Evolutionary conservation across 92 coral and sea anemone species (phyloP).

Genomic region (Actinostola sp.): DNA sequence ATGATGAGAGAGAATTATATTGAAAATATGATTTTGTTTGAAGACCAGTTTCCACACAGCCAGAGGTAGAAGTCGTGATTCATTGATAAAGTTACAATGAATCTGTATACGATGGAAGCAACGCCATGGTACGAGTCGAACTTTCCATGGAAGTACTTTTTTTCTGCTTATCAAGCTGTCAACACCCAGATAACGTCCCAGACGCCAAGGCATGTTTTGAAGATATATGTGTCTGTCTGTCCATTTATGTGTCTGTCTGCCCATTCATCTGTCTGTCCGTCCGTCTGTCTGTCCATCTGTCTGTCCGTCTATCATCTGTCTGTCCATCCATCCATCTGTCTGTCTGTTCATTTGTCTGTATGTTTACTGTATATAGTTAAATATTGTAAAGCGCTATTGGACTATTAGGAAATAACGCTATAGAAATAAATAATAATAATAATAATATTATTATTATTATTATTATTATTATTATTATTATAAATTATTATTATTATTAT

Average conservation of each 20-base stretch:
- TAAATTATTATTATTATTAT: too few relatives aligned
- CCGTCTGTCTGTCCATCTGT: not conserved
- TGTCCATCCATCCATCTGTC: too few relatives aligned
- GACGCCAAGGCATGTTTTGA: not conserved
- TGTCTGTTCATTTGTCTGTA: too few relatives aligned
- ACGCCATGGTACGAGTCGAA: conserved; percentile 22
- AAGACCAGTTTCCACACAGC: not conserved
- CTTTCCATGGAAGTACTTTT: conserved; percentile 27
- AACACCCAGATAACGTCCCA: conserved; percentile 3
- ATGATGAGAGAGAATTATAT: too few relatives aligned
- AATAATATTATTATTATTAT: too few relatives aligned
- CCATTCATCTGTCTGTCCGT: not conserved
- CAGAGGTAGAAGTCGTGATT: not conserved
- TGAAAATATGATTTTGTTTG: conserved; percentile 1
- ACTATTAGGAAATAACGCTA: too few relatives aligned
- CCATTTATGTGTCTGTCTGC: not conserved
- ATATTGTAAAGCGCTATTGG: too few relatives aligned
- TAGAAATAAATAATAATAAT: too few relatives aligned
- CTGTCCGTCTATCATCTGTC: too few relatives aligned
- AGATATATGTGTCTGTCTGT: not conserved
- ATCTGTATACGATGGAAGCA: conserved; percentile 6
- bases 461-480: too few relatives aligned
- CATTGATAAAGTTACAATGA: not conserved
- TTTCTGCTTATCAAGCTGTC: conserved; percentile 30
- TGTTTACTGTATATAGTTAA: too few relatives aligned